Conservation (phyloP, 2,113 vertebrate species). For the Engystomops pustulosus region DNA sequence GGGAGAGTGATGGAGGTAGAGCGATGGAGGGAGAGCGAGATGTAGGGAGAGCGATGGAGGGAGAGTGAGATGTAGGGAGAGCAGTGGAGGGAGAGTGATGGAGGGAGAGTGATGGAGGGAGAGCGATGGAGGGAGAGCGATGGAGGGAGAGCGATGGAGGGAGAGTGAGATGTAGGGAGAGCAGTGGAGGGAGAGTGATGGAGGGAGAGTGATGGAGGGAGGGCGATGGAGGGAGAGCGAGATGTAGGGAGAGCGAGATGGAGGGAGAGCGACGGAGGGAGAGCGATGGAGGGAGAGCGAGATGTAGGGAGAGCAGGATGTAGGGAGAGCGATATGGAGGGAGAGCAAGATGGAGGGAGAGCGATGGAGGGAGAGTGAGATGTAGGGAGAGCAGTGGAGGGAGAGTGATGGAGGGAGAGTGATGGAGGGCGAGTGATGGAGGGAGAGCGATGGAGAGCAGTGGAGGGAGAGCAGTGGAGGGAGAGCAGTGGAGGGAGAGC, state of each 20-base stretch:
- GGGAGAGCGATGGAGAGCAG: too few species aligned
- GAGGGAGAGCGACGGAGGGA: constrained; percentile 61
- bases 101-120: neutral
- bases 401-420: too few species aligned
- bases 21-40: neutral
- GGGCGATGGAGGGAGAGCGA: neutral
- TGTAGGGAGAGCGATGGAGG: neutral
- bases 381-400: too few species aligned
- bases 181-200: too few species aligned
- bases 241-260: neutral
- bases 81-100: neutral
- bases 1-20: neutral
- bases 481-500: too few species aligned
- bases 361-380: neutral
- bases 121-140: too few species aligned
- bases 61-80: neutral
- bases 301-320: too few species aligned
- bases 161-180: too few species aligned
- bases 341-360: neutral
- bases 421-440: too few species aligned
- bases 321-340: neutral
- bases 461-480: constrained; percentile 61
- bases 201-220: neutral
- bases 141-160: too few species aligned
- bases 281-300: constrained; percentile 50